Base-by-base conservation (phyloP, 2,888 invertebrate genomes). In the Apantesis nais region DNA sequence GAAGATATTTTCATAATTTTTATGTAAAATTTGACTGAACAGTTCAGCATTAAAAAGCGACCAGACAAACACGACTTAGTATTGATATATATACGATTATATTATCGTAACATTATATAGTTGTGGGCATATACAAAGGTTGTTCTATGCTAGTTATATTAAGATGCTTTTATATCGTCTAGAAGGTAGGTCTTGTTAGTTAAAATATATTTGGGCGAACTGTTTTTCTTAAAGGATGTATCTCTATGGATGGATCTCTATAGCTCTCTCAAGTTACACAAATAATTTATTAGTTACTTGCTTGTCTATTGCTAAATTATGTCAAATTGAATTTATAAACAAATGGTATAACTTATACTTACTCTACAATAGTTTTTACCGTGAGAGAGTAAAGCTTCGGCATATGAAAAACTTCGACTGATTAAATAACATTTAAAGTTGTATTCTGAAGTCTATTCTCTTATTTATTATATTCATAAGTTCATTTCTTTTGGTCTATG, bases 101-200 rank as follows among this genome's bases (percentile, higher is more conserved):
- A 52, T n/a, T 52, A 52, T n/a, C 11, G 48, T 52, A 44, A 19
- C 16, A 29, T 25, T 52, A 55, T 66, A 52, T 25, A 66, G 34
- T 66, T 81, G 78, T 72, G 71, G 65, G 73, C 73, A 72, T 83
- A 83, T 82, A 83, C 82, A 82, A 74, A 72, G 58, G 82, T 82
- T 82, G 72, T 72, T 77, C 65, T 76, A 82, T 76, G 61, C 75
- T 80, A 81, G 80, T 81, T 75, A 74, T 68, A 79, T 74, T 78
- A 75, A 76, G 81, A 83, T 37, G 67, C 74, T 82, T 77, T 79
- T 80, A 70, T 75, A 80, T 68, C 70, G 69, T 55, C n/a, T 80
- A 80, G 74, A 66, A 2, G 55, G 81, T 79, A 79, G 74, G 48
- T 70, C 22, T 63, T 39, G 31, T 31, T 65, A 70, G 60, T 52